Evolutionary conservation across 1,140 invertebrate species (phyloP).

Genomic region (Sinella curviseta): DNA sequence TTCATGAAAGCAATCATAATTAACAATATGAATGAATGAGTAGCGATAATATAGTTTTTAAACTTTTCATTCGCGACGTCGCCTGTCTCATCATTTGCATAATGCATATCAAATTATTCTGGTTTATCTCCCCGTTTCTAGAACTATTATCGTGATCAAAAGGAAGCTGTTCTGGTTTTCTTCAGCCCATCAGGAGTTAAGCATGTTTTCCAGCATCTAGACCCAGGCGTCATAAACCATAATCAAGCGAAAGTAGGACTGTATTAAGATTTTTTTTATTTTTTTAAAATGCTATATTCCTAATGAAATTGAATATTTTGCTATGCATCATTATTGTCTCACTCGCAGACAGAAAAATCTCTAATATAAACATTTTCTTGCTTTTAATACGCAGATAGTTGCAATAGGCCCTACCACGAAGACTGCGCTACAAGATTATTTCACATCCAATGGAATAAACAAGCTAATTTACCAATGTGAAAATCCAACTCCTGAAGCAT

Average conservation of each 20-base stretch:
- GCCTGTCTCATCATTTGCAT: too few relatives aligned
- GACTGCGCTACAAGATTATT: neutral
- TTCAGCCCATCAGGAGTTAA: slow-evolving; percentile 11
- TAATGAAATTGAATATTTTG: too few relatives aligned
- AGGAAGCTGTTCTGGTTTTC: neutral
- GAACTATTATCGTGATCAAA: too few relatives aligned
- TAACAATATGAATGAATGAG: too few relatives aligned
- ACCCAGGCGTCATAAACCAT: neutral
- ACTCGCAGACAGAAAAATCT: neutral
- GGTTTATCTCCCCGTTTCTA: too few relatives aligned
- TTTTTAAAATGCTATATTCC: too few relatives aligned
- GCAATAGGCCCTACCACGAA: slow-evolving; percentile 3
- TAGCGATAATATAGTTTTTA: too few relatives aligned
- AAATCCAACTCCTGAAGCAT: neutral
- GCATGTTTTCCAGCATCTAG: neutral
- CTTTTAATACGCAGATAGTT: neutral
- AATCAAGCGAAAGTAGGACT: neutral
- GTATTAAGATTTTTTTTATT: too few relatives aligned
- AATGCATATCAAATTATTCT: too few relatives aligned
- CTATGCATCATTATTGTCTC: neutral
- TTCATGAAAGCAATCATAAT: too few relatives aligned
- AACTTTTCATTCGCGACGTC: too few relatives aligned
- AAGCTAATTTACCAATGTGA: neutral
- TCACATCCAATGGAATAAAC: neutral
- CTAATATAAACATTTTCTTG: neutral